Conservation (phyloP, 2,888 invertebrate species). For the Epsilonema sp. region DNA sequence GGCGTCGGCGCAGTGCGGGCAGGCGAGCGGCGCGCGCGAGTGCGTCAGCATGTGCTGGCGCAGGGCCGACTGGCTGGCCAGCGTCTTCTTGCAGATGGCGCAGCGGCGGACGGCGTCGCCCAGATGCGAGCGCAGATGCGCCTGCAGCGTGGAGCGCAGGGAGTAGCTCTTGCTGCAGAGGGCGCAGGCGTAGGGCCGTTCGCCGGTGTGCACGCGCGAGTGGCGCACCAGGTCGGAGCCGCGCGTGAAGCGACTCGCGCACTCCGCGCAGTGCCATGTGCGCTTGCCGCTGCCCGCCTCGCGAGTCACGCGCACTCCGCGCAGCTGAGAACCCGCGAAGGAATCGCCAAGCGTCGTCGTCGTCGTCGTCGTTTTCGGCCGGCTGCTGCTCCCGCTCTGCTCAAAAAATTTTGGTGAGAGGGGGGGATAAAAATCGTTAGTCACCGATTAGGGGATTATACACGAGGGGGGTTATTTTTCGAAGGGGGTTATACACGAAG, state of each 20-base stretch:
- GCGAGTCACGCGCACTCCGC: background rate
- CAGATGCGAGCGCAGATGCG: conserved; percentile 1
- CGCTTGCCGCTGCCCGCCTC: background rate
- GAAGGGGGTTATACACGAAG: too few relatives aligned
- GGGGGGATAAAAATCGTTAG: too few relatives aligned
- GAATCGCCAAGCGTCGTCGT: too few relatives aligned
- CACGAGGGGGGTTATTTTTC: too few relatives aligned
- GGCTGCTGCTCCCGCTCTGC: too few relatives aligned
- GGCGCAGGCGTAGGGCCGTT: conserved; percentile 31
- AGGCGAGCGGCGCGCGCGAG: background rate
- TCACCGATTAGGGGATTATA: too few relatives aligned
- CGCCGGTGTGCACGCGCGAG: too few relatives aligned
- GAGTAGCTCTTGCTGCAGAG: conserved; percentile 44
- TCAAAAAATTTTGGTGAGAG: too few relatives aligned
- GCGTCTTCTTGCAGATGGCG: background rate
- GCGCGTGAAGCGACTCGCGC: conserved; percentile 48
- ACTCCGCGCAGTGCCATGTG: conserved; percentile 36
- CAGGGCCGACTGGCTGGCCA: background rate
- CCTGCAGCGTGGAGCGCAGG: conserved; percentile 38
- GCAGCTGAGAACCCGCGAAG: background rate
- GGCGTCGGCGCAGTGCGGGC: background rate
- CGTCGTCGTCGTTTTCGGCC: too few relatives aligned
- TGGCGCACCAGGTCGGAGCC: conserved; percentile 51
- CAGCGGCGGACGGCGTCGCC: background rate
- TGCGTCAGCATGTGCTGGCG: background rate